Conservation (phyloP, 1,140 invertebrate species). For the Euura saliciscinereae region DNA sequence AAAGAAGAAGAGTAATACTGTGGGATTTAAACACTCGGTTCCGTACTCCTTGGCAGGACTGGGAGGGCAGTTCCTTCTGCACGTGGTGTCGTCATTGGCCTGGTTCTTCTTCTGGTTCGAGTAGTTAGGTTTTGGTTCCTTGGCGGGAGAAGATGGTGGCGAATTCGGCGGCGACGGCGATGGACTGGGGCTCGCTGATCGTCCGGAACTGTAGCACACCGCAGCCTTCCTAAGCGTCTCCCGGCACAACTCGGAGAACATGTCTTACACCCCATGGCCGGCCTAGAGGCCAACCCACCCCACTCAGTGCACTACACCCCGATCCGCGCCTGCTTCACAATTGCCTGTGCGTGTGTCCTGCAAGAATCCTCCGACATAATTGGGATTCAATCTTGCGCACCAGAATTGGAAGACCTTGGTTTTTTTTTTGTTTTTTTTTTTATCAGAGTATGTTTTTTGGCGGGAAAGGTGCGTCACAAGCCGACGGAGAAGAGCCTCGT, state of each 20-base stretch:
- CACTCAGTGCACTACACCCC: too few species aligned
- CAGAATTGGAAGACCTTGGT: conserved; percentile 4
- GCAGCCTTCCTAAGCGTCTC: conserved; percentile 66
- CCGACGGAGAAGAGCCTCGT: not conserved
- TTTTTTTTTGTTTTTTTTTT: conserved; percentile 6
- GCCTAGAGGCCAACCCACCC: not conserved
- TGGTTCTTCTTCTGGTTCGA: conserved; percentile 9
- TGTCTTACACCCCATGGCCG: conserved; percentile 60
- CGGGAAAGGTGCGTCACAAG: not conserved
- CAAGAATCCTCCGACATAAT: too few species aligned
- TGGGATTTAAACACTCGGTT: not conserved
- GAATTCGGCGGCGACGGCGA: conserved; percentile 57
- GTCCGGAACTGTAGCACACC: conserved; percentile 58
- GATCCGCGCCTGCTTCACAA: too few species aligned
- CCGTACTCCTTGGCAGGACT: conserved; percentile 28
- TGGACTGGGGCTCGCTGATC: conserved; percentile 52
- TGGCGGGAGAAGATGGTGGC: conserved; percentile 55
- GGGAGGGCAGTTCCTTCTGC: conserved; percentile 24
- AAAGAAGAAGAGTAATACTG: conserved; percentile 11
- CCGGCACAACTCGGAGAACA: conserved; percentile 69
- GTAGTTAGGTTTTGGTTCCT: conserved; percentile 45
- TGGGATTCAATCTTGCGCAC: not conserved
- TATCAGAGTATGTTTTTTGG: too few species aligned
- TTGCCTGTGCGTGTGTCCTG: too few species aligned
- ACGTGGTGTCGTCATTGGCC: conserved; percentile 36